Evolutionary conservation across 2,113 vertebrate species (phyloP).

Genomic region (Aythya baeri): DNA sequence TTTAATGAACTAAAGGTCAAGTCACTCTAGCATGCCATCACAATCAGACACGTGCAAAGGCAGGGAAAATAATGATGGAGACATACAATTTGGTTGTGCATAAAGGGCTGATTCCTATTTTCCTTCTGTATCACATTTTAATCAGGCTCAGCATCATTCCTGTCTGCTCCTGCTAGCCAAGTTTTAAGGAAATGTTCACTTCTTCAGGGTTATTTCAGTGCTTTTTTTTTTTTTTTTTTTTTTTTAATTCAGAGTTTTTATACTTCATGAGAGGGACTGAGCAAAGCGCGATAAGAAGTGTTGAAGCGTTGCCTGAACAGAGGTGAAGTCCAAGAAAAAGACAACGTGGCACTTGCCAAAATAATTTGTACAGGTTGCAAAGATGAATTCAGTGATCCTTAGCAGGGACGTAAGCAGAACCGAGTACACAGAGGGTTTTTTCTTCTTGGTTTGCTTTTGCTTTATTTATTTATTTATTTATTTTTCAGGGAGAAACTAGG

Average conservation of each 20-base stretch:
- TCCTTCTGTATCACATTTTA: background rate
- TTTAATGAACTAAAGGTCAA: constrained; percentile 50
- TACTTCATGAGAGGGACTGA: background rate
- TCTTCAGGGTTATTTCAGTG: background rate
- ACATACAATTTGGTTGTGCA: background rate
- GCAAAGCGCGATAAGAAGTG: background rate
- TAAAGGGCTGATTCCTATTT: background rate
- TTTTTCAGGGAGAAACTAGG: background rate
- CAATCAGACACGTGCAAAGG: background rate
- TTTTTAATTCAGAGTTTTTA: background rate
- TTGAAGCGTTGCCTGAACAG: background rate
- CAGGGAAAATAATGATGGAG: background rate
- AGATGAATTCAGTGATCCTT: background rate
- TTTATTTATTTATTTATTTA: background rate
- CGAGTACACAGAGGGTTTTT: background rate
- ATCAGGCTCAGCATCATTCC: background rate
- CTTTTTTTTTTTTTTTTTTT: rapidly evolving
- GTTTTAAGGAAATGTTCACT: background rate
- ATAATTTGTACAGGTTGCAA: background rate
- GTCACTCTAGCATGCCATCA: background rate
- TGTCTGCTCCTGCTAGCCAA: background rate
- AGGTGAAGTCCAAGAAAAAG: background rate
- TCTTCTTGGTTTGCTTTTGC: background rate
- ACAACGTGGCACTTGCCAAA: background rate
- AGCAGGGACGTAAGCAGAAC: background rate